These are phyloP conservation scores for Allolobophora icterica DNA, from an alignment of 2,888 invertebrate species.

Conservation along the genomic window DNA sequence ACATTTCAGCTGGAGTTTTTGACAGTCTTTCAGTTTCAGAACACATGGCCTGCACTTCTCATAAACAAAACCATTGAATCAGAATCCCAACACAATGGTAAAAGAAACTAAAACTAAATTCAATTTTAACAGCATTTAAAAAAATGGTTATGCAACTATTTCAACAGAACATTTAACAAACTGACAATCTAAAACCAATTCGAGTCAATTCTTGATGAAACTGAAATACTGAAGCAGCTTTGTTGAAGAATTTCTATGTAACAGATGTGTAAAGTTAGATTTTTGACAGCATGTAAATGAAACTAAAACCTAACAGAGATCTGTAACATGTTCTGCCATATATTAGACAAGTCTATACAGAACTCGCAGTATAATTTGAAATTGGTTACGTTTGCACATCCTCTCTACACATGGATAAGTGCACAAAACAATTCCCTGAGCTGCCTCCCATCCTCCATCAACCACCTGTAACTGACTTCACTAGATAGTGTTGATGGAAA, in stretches of 20 bases:
- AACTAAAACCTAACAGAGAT: no score
- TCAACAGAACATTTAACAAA: background rate
- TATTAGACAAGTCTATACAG: no score
- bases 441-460: no score
- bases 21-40: background rate
- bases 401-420: no score
- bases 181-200: background rate
- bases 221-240: background rate
- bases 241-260: background rate
- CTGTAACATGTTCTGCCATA: no score
- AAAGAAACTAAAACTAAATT: background rate
- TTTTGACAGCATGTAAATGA: background rate
- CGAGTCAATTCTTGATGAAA: background rate
- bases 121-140: no score
- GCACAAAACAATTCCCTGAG: no score
- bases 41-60: background rate
- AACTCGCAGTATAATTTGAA: no score
- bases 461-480: no score
- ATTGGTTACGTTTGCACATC: no score
- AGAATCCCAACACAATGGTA: background rate
- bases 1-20: background rate
- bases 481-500: no score
- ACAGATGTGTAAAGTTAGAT: background rate
- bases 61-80: background rate
- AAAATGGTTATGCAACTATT: background rate